These are phyloP conservation scores for Parnassius glacialis DNA, from an alignment of 2,888 invertebrate genomes.

Conservation along the genomic window DNA sequence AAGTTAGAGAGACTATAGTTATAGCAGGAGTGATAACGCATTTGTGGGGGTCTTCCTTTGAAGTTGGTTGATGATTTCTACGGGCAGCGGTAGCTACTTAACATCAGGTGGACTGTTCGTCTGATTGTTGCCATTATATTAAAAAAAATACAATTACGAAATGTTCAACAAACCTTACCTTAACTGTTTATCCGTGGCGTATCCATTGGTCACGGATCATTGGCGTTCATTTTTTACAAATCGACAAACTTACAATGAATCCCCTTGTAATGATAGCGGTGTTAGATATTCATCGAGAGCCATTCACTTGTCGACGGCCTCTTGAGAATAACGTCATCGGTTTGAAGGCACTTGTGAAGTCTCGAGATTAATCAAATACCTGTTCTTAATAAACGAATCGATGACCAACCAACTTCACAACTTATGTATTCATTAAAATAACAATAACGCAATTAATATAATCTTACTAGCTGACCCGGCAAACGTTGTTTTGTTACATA, in stretches of 20 bases:
- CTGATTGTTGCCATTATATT: no score
- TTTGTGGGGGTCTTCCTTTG: no score
- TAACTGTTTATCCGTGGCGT: background rate
- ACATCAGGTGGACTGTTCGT: no score
- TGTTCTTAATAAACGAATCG: slow-evolving; percentile 8
- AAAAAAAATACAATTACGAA: no score
- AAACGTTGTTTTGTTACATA: no score
- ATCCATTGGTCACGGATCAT: slow-evolving; percentile 17
- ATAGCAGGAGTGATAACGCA: no score
- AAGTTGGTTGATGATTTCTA: no score
- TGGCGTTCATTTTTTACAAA: slow-evolving; percentile 27
- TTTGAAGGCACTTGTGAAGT: slow-evolving; percentile 16
- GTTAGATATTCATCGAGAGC: slow-evolving; percentile 30
- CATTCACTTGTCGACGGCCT: slow-evolving; percentile 29
- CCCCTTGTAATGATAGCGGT: slow-evolving; percentile 34
- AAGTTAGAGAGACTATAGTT: no score
- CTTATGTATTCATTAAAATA: slow-evolving; percentile 1
- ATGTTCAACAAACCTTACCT: no score
- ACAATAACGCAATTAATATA: background rate
- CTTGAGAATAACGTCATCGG: slow-evolving; percentile 18
- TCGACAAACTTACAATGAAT: slow-evolving; percentile 32
- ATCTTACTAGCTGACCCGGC: no score
- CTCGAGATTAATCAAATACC: slow-evolving; percentile 15
- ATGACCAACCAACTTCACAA: slow-evolving; percentile 13
- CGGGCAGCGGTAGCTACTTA: no score